phyloP scores from a whole-genome alignment of 92 coral and sea anemone genomes.

The Umimayanthus kanabou region DNA sequence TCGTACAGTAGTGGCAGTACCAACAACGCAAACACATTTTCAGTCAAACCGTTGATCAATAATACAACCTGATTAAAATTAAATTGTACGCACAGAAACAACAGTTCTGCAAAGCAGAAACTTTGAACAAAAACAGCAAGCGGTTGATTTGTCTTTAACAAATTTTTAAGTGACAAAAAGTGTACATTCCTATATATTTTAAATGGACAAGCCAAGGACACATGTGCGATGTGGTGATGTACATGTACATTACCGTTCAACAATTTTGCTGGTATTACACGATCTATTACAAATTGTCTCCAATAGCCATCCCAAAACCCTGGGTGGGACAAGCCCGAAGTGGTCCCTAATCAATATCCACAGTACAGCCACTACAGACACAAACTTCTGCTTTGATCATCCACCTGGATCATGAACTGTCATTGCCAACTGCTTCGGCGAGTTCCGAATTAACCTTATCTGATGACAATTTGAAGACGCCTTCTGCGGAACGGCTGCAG shows the following conservation, averaged over 20 bases:
- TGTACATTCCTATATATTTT: no score
- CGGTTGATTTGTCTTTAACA: background rate
- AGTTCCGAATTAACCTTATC: no score
- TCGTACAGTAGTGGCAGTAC: background rate
- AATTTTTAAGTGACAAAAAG: no score
- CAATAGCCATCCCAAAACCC: background rate
- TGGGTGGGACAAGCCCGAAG: background rate
- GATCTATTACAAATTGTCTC: no score
- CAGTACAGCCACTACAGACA: background rate
- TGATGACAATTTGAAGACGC: background rate
- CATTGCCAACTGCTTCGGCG: background rate
- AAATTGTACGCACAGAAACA: background rate
- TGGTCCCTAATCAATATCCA: background rate
- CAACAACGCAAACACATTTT: background rate
- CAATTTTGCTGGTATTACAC: no score
- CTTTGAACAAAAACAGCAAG: background rate
- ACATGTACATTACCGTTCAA: constrained; percentile 3
- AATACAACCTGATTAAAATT: background rate
- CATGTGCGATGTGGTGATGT: no score
- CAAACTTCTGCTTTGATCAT: no score
- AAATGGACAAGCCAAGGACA: background rate
- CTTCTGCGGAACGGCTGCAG: background rate
- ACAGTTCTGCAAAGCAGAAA: background rate
- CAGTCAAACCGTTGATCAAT: background rate
- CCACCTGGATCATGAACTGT: background rate